These are phyloP conservation scores for Pygocentrus nattereri DNA, from an alignment of 2,797 vertebrate species.

Conservation along the genomic window DNA sequence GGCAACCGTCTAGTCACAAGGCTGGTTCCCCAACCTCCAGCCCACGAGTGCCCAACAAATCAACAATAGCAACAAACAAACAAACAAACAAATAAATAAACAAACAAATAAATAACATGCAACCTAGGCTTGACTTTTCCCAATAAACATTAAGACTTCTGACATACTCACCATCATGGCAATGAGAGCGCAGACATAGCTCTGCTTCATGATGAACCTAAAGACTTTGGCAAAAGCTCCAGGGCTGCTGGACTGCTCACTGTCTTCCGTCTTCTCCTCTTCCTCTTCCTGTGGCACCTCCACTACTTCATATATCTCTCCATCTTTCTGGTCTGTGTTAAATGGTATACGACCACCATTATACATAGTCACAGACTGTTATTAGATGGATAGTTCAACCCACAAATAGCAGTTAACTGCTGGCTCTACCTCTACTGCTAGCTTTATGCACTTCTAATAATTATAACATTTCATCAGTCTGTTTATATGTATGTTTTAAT, in stretches of 20 bases:
- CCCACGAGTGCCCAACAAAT: too few relatives aligned
- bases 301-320: constrained; percentile 69
- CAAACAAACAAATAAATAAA: not conserved
- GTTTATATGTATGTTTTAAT: too few relatives aligned
- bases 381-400: not conserved
- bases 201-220: constrained; percentile 98
- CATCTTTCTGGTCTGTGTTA: constrained; percentile 74
- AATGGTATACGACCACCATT: not conserved
- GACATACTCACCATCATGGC: constrained; percentile 94
- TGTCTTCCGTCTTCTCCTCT: constrained; percentile 69
- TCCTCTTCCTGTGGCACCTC: constrained; percentile 62
- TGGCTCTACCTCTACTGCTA: too few relatives aligned
- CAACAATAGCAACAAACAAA: not conserved
- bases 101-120: not conserved
- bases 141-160: not conserved
- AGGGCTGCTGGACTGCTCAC: constrained; percentile 75
- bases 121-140: not conserved
- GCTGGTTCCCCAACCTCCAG: too few relatives aligned
- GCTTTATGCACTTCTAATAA: too few relatives aligned
- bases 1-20: too few relatives aligned
- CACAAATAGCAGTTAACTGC: not conserved
- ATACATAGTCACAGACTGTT: not conserved
- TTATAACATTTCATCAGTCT: too few relatives aligned
- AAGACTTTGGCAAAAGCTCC: constrained; percentile 88
- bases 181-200: constrained; percentile 97